Percentiles rank a stretch among this genome's conserved stretches.
These are phyloP conservation scores for Centropus bengalensis DNA, from an alignment of 2,113 vertebrate species.

Conservation along the genomic window DNA sequence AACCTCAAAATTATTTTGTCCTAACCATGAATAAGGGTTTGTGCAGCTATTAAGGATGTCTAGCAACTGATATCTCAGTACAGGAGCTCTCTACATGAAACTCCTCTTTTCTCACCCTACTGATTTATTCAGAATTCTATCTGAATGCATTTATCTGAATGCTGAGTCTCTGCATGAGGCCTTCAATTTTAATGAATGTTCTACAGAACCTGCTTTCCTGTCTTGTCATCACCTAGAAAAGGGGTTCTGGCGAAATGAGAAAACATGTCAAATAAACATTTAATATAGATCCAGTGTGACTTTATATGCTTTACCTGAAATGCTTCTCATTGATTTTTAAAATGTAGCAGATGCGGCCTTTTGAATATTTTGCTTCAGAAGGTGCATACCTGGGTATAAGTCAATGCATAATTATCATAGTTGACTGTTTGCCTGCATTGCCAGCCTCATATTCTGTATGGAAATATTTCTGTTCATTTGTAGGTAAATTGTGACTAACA, in stretches of 20 bases:
- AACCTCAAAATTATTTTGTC: not conserved
- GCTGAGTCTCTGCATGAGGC: not conserved
- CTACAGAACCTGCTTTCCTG: not conserved
- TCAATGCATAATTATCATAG: not conserved
- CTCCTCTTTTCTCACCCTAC: not conserved
- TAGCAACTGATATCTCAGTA: not conserved
- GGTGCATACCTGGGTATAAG: not conserved
- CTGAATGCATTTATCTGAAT: not conserved
- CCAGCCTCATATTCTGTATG: accelerated
- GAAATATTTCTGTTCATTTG: not conserved
- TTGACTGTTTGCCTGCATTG: not conserved
- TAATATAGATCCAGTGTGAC: not conserved
- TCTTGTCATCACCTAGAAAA: not conserved
- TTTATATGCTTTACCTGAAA: not conserved
- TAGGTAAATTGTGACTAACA: not conserved
- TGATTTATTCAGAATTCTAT: not conserved
- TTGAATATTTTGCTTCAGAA: not conserved
- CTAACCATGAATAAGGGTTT: not conserved
- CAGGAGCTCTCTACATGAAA: not conserved
- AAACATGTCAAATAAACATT: not conserved
- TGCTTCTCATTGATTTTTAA: not conserved
- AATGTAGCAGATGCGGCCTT: not conserved
- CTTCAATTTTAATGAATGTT: not conserved
- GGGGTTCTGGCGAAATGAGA: not conserved
- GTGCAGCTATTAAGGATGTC: not conserved